These are phyloP conservation scores for Ephestia elutella DNA, from an alignment of 1,140 invertebrate species.

Conservation along the genomic window DNA sequence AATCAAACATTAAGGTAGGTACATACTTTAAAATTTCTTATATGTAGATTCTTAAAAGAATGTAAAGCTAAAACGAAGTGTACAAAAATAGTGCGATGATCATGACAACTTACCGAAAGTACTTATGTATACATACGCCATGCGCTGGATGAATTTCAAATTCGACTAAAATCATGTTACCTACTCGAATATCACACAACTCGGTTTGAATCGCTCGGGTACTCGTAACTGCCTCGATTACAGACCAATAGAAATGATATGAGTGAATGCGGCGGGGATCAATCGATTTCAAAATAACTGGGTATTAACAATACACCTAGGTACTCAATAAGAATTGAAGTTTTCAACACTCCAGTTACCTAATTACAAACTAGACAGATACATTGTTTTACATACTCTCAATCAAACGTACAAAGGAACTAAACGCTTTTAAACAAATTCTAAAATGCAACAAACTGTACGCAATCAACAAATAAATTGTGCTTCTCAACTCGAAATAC, in stretches of 20 bases:
- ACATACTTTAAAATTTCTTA: constrained; percentile 30
- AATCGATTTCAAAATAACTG: neutral
- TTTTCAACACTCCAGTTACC: neutral
- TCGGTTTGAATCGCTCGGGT: constrained; percentile 11
- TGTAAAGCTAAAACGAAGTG: constrained; percentile 47
- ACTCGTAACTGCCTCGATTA: constrained; percentile 23
- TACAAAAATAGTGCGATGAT: constrained; percentile 44
- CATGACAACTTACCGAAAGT: constrained; percentile 31
- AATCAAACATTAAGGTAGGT: constrained; percentile 30
- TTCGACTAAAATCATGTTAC: constrained; percentile 47
- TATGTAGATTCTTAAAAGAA: constrained; percentile 28
- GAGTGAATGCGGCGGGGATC: constrained; percentile 6
- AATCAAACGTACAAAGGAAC: neutral
- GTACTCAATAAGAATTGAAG: neutral
- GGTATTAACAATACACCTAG: too few species aligned
- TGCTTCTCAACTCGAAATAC: neutral
- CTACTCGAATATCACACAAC: constrained; percentile 58
- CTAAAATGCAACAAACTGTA: constrained; percentile 16
- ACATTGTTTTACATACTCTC: constrained; percentile 7
- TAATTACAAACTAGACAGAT: constrained; percentile 11
- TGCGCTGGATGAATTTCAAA: constrained; percentile 47
- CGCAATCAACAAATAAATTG: neutral
- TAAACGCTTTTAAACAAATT: neutral
- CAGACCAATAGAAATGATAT: constrained; percentile 40
- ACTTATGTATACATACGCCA: constrained; percentile 28